Base-by-base conservation (phyloP, 1,140 invertebrate genomes). In the Drosophila pseudoobscura region DNA sequence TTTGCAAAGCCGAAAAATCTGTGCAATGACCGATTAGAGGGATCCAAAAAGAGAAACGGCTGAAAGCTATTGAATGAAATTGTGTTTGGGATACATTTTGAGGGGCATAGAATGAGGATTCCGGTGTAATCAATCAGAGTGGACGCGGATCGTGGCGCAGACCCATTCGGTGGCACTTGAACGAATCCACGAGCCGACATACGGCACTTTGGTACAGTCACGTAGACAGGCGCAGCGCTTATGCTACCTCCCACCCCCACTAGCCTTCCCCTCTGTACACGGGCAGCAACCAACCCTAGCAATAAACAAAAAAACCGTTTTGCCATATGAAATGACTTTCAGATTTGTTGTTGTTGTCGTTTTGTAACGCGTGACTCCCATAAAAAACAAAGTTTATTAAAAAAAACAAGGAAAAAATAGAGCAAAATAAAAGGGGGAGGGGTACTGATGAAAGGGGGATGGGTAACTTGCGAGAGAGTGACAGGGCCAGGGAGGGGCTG, bases 291-390 rank as follows among this genome's bases (percentile, higher is more conserved):
- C 76, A 79, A 58, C 60, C 53, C 45, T 49, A 47, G 66, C 58
- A 71, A 83, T 79, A 83, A 83, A 71, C 75, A 84, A 84, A 39
- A 70, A 70, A 84, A 78, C 60, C 53, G 50, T 79, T 83, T 75
- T 83, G 70, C 80, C 71, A 60, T 57, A 80, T 80, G 78, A 85
- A 83, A 50, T 85, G 80, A 85, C 65, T 80, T 76, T 84, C 69
- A 63, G 75, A 76, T 77, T 80, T 39, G 11, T 50, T 54, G 59
- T 35, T 65, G 61, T 75, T 31, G 56, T 69, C 63, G 72, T 75
- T 64, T 79, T 84, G 71, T 80, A 76, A 84, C 82, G 82, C 82
- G 82, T 88, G 83, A 85, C 78, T 88, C 51, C 49, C 64, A 88
- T 85, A 85, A 78, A 85, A 80, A 70, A 62, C 45, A 41, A 88